phyloP scores from a whole-genome alignment of 2,888 invertebrate genomes.

The Standfussiana lucernea region DNA sequence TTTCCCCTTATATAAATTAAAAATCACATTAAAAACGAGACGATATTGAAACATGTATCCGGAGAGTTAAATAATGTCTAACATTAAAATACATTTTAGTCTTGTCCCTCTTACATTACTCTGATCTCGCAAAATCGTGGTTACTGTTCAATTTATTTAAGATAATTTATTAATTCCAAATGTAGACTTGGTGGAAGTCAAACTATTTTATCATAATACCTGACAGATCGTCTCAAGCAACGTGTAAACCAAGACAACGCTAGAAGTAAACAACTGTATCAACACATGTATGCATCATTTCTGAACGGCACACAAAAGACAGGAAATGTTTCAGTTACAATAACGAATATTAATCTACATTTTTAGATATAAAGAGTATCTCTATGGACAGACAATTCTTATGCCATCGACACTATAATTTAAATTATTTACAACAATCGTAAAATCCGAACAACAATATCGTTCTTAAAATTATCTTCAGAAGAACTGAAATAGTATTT shows the following conservation, averaged over 20 bases:
- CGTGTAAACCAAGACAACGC: conserved; percentile 11
- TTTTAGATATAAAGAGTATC: conserved; percentile 73
- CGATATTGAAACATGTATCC: conserved; percentile 47
- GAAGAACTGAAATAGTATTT: conserved; percentile 57
- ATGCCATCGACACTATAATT: conserved; percentile 77
- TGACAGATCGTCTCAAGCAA: not conserved
- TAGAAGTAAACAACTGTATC: conserved; percentile 21
- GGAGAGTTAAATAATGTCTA: conserved; percentile 68
- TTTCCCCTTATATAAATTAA: conserved; percentile 74
- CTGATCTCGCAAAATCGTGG: conserved; percentile 23
- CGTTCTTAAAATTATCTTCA: conserved; percentile 59
- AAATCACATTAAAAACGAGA: conserved; percentile 56
- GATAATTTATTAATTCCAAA: conserved; percentile 25
- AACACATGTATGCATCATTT: conserved; percentile 24
- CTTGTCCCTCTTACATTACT: conserved; percentile 80
- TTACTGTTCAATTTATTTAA: not conserved
- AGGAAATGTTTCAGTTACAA: conserved; percentile 54
- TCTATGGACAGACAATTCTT: conserved; percentile 82
- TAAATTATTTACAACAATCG: conserved; percentile 82
- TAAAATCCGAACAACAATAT: conserved; percentile 69
- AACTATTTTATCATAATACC: conserved; percentile 6
- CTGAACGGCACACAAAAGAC: conserved; percentile 38
- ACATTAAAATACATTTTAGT: conserved; percentile 79
- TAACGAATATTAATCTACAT: conserved; percentile 71
- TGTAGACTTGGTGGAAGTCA: conserved; percentile 1